Conservation (phyloP, 2,797 vertebrate genomes). For the Cottoperca gobio region DNA sequence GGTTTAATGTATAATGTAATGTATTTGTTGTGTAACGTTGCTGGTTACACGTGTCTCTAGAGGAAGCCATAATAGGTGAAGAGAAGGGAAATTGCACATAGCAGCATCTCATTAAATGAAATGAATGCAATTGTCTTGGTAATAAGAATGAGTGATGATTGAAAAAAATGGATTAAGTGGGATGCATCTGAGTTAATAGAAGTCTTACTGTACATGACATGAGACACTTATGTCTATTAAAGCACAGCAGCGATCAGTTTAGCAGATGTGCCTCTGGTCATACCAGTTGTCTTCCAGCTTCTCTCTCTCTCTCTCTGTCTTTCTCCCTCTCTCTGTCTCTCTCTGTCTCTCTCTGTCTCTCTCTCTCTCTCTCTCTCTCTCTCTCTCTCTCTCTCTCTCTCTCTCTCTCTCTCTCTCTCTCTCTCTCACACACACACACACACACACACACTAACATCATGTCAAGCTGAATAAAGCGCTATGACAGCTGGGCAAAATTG, state of each 20-base stretch:
- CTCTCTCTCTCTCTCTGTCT: no score
- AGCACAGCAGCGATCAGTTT: constrained; percentile 51
- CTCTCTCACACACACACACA: constrained; percentile 18
- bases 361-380: no score
- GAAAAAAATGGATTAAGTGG: constrained; percentile 45
- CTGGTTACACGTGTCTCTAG: not conserved
- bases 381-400: not conserved
- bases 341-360: no score
- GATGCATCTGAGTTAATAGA: constrained; percentile 44
- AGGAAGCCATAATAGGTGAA: constrained; percentile 31
- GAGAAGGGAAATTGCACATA: constrained; percentile 53
- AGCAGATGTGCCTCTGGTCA: constrained; percentile 40
- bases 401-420: constrained; percentile 7
- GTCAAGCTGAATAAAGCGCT: constrained; percentile 76
- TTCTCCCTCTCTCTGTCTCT: no score
- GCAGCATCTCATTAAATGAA: constrained; percentile 51
- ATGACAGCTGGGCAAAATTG: constrained; percentile 83
- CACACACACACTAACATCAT: constrained; percentile 41
- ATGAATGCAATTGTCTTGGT: constrained; percentile 48
- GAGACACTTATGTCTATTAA: constrained; percentile 52
- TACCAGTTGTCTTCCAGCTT: constrained; percentile 39
- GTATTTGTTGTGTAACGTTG: constrained; percentile 4
- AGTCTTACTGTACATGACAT: constrained; percentile 38
- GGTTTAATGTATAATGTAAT: constrained; percentile 1
- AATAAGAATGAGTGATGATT: constrained; percentile 45